phyloP scores from a whole-genome alignment of 2,113 vertebrate genomes.

The Perca fluviatilis region DNA sequence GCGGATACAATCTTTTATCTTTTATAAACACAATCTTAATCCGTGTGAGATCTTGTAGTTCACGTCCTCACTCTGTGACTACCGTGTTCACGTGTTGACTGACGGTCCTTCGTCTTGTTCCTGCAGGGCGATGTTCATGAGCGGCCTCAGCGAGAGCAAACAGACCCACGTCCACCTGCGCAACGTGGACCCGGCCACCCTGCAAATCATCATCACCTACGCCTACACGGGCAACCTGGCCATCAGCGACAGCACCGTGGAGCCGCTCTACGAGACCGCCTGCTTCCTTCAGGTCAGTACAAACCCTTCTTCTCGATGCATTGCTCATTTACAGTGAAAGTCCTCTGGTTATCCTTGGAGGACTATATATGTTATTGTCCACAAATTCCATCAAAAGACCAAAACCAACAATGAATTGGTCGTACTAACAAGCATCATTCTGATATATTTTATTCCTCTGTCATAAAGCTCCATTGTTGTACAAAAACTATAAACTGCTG shows the following conservation, averaged over 20 bases:
- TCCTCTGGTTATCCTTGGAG: no score
- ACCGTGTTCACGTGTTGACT: neutral
- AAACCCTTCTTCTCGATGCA: neutral
- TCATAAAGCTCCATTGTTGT: no score
- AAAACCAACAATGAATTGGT: no score
- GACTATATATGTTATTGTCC: no score
- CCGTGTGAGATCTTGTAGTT: neutral
- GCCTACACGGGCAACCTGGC: conserved; percentile 98
- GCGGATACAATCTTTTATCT: conserved; percentile 8
- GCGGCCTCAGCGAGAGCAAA: conserved; percentile 97
- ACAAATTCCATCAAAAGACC: no score
- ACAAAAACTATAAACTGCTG: no score
- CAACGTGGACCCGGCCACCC: conserved; percentile 94
- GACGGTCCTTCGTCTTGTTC: neutral
- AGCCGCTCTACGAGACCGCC: conserved; percentile 98
- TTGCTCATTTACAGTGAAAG: no score
- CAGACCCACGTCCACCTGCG: conserved; percentile 96
- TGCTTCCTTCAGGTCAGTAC: conserved; percentile 95
- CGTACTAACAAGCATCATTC: no score
- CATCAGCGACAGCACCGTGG: conserved; percentile 94
- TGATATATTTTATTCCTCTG: no score
- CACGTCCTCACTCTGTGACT: neutral
- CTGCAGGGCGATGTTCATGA: conserved; percentile 98
- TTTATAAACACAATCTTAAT: neutral
- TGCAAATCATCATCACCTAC: conserved; percentile 96